These are phyloP conservation scores for Sesia bembeciformis DNA, from an alignment of 2,888 invertebrate genomes.

Conservation along the genomic window DNA sequence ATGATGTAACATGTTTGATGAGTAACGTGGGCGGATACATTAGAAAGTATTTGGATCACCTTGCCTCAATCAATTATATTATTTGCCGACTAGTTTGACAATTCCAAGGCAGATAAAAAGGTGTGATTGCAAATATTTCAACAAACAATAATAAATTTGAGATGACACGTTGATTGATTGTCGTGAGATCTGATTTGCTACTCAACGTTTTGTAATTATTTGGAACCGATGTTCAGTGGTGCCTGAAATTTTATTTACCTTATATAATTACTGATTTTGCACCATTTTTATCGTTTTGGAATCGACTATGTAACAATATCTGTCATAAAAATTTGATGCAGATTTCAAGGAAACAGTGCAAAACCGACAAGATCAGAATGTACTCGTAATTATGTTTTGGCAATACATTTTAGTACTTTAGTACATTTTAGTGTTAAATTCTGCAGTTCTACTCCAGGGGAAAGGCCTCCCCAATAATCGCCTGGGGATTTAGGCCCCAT, in stretches of 20 bases:
- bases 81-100: neutral
- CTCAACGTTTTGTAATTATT: neutral
- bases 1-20: neutral
- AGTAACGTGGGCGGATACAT: constrained; percentile 1
- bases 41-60: constrained; percentile 5
- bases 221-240: neutral
- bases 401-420: no score
- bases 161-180: neutral
- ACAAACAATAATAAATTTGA: neutral
- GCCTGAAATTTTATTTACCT: neutral
- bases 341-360: no score
- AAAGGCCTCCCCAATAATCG: no score
- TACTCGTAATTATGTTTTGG: no score
- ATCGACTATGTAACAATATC: no score
- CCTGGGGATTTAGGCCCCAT: no score
- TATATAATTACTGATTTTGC: no score
- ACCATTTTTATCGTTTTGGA: no score
- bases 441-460: no score
- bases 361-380: no score
- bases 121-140: neutral
- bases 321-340: no score
- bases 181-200: neutral
- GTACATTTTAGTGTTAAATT: no score
- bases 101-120: neutral
- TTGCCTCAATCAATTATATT: neutral